These are phyloP conservation scores for Diploscapter pachys DNA, from an alignment of 1,140 invertebrate genomes.

Conservation along the genomic window DNA sequence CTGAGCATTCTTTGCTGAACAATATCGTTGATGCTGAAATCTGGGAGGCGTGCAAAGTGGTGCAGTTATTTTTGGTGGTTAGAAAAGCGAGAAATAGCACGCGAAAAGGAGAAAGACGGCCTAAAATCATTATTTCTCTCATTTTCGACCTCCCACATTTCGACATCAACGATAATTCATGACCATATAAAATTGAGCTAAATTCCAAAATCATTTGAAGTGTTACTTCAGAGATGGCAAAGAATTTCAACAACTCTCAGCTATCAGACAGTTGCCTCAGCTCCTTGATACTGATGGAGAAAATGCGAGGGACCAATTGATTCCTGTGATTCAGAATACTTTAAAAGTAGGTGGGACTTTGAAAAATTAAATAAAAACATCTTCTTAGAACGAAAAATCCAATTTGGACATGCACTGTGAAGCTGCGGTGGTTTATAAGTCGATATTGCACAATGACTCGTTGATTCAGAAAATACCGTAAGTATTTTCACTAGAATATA, in stretches of 20 bases:
- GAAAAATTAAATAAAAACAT: neutral
- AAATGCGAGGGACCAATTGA: constrained; percentile 33
- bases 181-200: neutral
- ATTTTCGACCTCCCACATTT: no score
- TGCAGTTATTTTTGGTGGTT: no score
- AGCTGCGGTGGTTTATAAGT: constrained; percentile 36
- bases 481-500: constrained; percentile 17
- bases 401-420: constrained; percentile 45
- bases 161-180: neutral
- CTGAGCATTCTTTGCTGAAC: no score
- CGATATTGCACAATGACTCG: constrained; percentile 36
- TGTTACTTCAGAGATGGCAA: constrained; percentile 37
- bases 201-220: neutral
- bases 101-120: no score
- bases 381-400: constrained; percentile 32
- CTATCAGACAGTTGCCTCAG: constrained; percentile 39
- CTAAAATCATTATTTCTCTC: no score
- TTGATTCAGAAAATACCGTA: constrained; percentile 37
- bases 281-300: constrained; percentile 36
- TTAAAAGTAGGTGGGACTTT: constrained; percentile 23
- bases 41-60: no score
- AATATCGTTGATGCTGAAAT: no score
- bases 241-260: constrained; percentile 40
- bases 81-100: no score
- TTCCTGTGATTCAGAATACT: constrained; percentile 35